These are phyloP conservation scores for Capitella teleta DNA, from an alignment of 1,140 invertebrate species.

Conservation along the genomic window DNA sequence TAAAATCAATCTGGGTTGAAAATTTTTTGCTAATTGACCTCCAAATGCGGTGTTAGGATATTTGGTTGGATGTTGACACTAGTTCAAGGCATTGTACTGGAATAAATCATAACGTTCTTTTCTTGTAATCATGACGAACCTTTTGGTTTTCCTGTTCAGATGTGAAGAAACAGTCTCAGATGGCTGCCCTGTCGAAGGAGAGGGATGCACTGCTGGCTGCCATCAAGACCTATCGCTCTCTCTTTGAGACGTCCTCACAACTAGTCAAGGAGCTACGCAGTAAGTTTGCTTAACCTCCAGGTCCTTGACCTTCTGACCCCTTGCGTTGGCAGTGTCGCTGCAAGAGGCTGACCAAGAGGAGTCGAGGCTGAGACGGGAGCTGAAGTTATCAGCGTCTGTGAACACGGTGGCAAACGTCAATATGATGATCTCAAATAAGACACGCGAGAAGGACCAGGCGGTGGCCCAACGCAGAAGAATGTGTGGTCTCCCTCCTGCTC, in stretches of 20 bases:
- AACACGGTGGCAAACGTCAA: slow-evolving; percentile 24
- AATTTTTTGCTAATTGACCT: too few relatives aligned
- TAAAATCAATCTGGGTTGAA: too few relatives aligned
- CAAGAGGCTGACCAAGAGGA: slow-evolving; percentile 28
- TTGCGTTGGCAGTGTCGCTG: slow-evolving; percentile 22
- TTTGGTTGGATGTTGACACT: too few relatives aligned
- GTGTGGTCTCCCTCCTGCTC: slow-evolving; percentile 22
- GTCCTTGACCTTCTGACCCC: too few relatives aligned
- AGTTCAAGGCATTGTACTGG: too few relatives aligned
- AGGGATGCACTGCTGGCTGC: slow-evolving; percentile 28
- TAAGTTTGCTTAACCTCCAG: slow-evolving; percentile 16
- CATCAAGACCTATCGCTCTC: slow-evolving; percentile 31
- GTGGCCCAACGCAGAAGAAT: slow-evolving; percentile 19
- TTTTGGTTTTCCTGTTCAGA: slow-evolving; percentile 30
- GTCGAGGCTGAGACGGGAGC: slow-evolving; percentile 21
- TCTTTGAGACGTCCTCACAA: slow-evolving; percentile 37
- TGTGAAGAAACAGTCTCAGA: slow-evolving; percentile 38
- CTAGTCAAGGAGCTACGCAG: slow-evolving; percentile 36
- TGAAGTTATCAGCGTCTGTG: slow-evolving; percentile 15
- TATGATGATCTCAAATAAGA: slow-evolving; percentile 18
- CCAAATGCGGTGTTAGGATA: too few relatives aligned
- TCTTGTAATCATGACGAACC: too few relatives aligned
- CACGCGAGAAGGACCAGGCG: slow-evolving; percentile 21
- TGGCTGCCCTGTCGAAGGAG: slow-evolving; percentile 38
- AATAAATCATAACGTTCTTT: too few relatives aligned